Base-by-base conservation (phyloP, 92 coral and sea anemone genomes). In the Montipora capitata region DNA sequence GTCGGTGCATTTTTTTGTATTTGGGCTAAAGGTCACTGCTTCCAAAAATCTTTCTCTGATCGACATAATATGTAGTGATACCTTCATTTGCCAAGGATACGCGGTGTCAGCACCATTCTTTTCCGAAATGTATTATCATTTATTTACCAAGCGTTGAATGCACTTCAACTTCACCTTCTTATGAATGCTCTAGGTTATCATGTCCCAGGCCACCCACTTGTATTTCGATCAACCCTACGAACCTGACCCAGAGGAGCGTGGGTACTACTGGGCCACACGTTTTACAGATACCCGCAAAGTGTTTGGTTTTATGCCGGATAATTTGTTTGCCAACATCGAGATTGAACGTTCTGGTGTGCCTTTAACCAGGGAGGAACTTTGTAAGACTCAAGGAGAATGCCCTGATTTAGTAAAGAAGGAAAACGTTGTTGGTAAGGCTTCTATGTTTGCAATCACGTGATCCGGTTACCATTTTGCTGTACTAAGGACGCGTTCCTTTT, bases 191-290 rank as follows among this genome's bases (percentile, higher is more conserved):
- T 39, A 95, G 98, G 98, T 93, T 40, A 86, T 96, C 38, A 91
- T 96, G 85, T 85, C 88, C 83, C 99, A 97, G 70, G 99, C 99
- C 73, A 97, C 99, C 15, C 95, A 97, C 67, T 89, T 95, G n/a
- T 97, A 97, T 86, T 97, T 97, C 77, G 99, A 97, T 71, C 96
- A 93, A 92, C 99, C 99, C 49, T 88, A 95, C 86, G 99, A 97
- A 16, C 99, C 99, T 41, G 98, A 97, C 92, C 99, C 99, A 42
- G 96, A 97, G 75, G 99, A 97, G 91, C 98, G 98, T 87, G 99
- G 99, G 43, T 97, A 64, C 81, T 97, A 97, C 95, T 97, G 99
- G 99, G 99, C 99, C 15, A 96, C 99, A 1, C 93, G 99, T 12
- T 97, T 78, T 67, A 97, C 97, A 5, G 97, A 95, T 65, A 94